A percentile compares a stretch with the other conserved stretches of the same genome.
Conservation (phyloP, 2,888 invertebrate genomes). For the Apocheima hispidaria region DNA sequence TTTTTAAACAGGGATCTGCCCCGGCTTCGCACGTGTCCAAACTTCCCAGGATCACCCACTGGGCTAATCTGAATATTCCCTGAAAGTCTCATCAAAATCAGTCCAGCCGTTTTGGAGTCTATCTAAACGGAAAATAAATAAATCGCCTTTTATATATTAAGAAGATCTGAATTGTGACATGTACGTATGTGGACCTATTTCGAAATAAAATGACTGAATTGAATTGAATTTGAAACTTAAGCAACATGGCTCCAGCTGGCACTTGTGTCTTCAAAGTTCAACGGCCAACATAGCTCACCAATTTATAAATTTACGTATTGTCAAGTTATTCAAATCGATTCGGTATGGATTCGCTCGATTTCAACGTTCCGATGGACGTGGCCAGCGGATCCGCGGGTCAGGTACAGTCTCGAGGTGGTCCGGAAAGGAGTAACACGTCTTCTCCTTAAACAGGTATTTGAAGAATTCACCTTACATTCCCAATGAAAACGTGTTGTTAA, state of each 20-base stretch:
- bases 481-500: not conserved
- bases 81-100: too few species aligned
- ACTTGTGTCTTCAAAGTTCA: slow-evolving; percentile 33
- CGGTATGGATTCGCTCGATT: slow-evolving; percentile 48
- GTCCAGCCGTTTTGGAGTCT: too few species aligned
- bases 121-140: too few species aligned
- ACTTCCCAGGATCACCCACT: too few species aligned
- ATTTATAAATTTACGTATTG: slow-evolving; percentile 1
- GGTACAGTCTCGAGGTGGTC: slow-evolving; percentile 51
- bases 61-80: too few species aligned
- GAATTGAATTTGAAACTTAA: not conserved
- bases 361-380: slow-evolving; percentile 31
- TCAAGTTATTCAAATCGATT: slow-evolving; percentile 44
- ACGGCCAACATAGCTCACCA: slow-evolving; percentile 18
- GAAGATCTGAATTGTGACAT: too few species aligned
- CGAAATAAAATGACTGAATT: too few species aligned
- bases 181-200: not conserved
- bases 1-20: too few species aligned
- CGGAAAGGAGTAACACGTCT: slow-evolving; percentile 50
- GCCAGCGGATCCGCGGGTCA: slow-evolving; percentile 11
- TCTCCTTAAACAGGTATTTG: slow-evolving; percentile 45
- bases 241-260: not conserved
- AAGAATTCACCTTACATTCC: slow-evolving; percentile 15
- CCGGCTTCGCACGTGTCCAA: too few species aligned
- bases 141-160: too few species aligned